Evolutionary conservation across 2,113 vertebrate genomes (phyloP).

Genomic region (Oxyruncus cristatus): DNA sequence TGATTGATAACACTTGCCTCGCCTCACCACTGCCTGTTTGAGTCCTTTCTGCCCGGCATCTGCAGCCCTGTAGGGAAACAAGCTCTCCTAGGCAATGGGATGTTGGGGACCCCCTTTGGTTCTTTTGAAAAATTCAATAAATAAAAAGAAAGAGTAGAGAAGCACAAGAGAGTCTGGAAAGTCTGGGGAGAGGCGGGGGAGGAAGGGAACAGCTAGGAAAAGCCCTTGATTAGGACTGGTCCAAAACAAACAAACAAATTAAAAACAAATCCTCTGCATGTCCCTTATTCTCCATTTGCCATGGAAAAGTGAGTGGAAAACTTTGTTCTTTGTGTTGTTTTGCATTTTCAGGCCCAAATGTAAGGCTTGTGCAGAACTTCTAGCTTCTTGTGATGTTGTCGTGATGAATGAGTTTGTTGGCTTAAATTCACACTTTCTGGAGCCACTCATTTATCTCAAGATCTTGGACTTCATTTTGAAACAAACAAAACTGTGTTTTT

Average conservation of each 20-base stretch:
- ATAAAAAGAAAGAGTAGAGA: neutral
- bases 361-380: neutral
- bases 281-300: neutral
- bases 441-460: neutral
- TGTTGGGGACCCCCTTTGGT: conserved; percentile 69
- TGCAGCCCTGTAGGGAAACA: conserved; percentile 80
- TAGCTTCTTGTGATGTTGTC: neutral
- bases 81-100: conserved; percentile 51
- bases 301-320: neutral
- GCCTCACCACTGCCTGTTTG: conserved; percentile 48
- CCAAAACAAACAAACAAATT: conserved; percentile 88
- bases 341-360: neutral
- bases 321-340: neutral
- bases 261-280: conserved; percentile 81
- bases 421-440: neutral
- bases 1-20: conserved; percentile 71
- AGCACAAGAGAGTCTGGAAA: neutral
- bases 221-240: conserved; percentile 77
- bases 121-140: conserved; percentile 77
- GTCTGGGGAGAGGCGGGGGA: neutral
- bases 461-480: neutral
- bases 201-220: conserved; percentile 45
- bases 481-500: neutral
- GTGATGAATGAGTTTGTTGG: neutral
- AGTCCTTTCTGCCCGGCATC: conserved; percentile 77